Percentiles rank a stretch among this genome's conserved stretches.
These are phyloP conservation scores for Ailuropoda melanoleuca DNA, from an alignment of 2,113 vertebrate genomes.

Conservation along the genomic window DNA sequence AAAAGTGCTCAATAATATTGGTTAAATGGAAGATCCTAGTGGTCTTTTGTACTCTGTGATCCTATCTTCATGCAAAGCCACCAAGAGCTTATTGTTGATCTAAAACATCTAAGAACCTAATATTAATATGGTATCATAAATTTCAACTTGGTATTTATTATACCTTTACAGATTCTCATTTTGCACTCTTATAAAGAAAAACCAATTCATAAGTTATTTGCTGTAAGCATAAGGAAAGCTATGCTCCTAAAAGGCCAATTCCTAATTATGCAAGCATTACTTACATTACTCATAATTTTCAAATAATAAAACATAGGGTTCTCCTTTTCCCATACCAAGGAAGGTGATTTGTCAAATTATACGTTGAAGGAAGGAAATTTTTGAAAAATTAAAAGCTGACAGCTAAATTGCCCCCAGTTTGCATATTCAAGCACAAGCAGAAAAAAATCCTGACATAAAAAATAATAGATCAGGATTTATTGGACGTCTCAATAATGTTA, in stretches of 20 bases:
- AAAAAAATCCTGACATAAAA: constrained; percentile 52
- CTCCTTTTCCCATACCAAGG: constrained; percentile 29
- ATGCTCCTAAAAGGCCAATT: constrained; percentile 2
- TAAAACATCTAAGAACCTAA: not conserved
- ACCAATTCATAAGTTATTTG: constrained; percentile 60
- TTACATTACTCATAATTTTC: constrained; percentile 70
- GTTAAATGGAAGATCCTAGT: not conserved
- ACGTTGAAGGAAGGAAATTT: constrained; percentile 24
- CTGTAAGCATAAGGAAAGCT: constrained; percentile 39
- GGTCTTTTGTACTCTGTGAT: not conserved
- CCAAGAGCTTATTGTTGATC: not conserved
- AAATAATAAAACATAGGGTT: constrained; percentile 53
- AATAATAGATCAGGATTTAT: constrained; percentile 54
- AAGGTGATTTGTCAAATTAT: constrained; percentile 64
- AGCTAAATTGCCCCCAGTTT: constrained; percentile 58
- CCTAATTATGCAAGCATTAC: constrained; percentile 64
- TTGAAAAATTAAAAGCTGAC: constrained; percentile 66
- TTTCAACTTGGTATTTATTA: constrained; percentile 61
- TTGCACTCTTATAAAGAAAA: constrained; percentile 65
- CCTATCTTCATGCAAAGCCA: constrained; percentile 33
- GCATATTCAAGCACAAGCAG: constrained; percentile 49
- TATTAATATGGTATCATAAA: constrained; percentile 52
- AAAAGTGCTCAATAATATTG: not conserved
- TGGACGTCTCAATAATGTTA: constrained; percentile 37
- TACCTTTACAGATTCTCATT: constrained; percentile 35